Conservation (phyloP, 1,140 invertebrate genomes). For the Drosophila kikkawai region DNA sequence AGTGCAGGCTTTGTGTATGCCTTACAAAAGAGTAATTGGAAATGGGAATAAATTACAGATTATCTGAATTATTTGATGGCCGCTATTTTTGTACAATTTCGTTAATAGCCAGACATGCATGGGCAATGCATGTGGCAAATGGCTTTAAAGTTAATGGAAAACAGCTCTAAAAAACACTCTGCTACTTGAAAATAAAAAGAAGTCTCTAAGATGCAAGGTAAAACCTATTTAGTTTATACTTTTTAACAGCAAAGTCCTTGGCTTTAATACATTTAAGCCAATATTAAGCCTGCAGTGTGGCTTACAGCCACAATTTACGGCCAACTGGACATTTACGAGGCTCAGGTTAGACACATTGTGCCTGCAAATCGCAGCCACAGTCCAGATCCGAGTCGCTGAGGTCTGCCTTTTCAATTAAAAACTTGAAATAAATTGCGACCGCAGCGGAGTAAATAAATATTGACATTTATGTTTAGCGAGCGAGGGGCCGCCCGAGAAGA, state of each 20-base stretch:
- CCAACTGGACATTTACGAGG: slow-evolving; percentile 65
- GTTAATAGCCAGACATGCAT: slow-evolving; percentile 7
- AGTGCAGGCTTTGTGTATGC: slow-evolving; percentile 28
- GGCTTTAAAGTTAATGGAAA: background rate
- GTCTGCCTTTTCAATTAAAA: slow-evolving; percentile 68
- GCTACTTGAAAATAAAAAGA: background rate
- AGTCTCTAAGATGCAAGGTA: background rate
- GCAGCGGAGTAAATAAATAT: slow-evolving; percentile 66
- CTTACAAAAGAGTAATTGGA: slow-evolving; percentile 28
- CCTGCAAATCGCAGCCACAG: slow-evolving; percentile 40
- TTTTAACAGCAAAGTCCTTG: slow-evolving; percentile 18
- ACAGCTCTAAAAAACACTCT: background rate
- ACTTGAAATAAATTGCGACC: slow-evolving; percentile 52
- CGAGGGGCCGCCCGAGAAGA: slow-evolving; percentile 16
- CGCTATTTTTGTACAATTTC: slow-evolving; percentile 25
- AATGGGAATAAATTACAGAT: slow-evolving; percentile 41
- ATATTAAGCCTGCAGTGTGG: slow-evolving; percentile 20
- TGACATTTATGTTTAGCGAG: slow-evolving; percentile 71
- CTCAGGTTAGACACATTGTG: slow-evolving; percentile 60
- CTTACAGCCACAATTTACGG: slow-evolving; percentile 52
- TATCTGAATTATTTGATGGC: slow-evolving; percentile 24
- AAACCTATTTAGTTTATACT: slow-evolving; percentile 3
- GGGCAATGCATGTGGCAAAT: slow-evolving; percentile 2
- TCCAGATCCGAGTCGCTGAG: slow-evolving; percentile 39
- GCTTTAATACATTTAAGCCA: slow-evolving; percentile 14